Base-by-base conservation (phyloP, 2,888 invertebrate genomes). In the Spicauda simplicius region DNA sequence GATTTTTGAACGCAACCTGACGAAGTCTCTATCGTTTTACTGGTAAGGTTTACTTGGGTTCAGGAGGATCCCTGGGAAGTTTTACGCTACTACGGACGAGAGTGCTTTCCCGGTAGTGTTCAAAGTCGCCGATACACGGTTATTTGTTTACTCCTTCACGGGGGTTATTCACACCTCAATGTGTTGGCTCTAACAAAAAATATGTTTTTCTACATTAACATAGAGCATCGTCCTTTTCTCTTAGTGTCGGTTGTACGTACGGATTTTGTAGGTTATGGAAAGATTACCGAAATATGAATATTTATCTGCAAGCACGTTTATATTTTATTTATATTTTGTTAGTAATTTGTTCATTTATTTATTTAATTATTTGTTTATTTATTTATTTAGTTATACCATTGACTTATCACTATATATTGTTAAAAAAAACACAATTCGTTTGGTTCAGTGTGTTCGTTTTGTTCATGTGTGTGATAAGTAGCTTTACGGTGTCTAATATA, bases 1-100 rank as follows among this genome's bases (percentile, higher is more conserved):
- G 76, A 60, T 18, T 5, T 53, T 81, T 72, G 83, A 84, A 84
- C 80, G 70, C 69, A 76, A 71, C 73, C 57, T 64, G 63, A 69
- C 62, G 71, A 53, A 58, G 64, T 68, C 66, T 45, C 62, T 45
- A 57, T 5, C 12, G 0, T 5, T 10, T 19, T 52, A 7, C n/a
- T 16, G 25, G n/a, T 71, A 66, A 50, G 33, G 50, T 56, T 56
- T 11, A 16, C 6, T 37, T 50, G 20, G 50, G 18, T 10, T 19
- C 11, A n/a, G 16, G 56, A 25, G 56, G 70, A 70, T 70, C 74
- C 73, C 72, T 74, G 77, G 74, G 73, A 75, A 74, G 76, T 80
- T 77, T 77, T 75, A 77, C 76, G 74, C 75, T 77, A 71, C 75
- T 72, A 70, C 41, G 69, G 69, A 73, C 10, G 50, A 18, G 70